Conservation (phyloP, 1,140 invertebrate species). For the Heliconius eleuchia region DNA sequence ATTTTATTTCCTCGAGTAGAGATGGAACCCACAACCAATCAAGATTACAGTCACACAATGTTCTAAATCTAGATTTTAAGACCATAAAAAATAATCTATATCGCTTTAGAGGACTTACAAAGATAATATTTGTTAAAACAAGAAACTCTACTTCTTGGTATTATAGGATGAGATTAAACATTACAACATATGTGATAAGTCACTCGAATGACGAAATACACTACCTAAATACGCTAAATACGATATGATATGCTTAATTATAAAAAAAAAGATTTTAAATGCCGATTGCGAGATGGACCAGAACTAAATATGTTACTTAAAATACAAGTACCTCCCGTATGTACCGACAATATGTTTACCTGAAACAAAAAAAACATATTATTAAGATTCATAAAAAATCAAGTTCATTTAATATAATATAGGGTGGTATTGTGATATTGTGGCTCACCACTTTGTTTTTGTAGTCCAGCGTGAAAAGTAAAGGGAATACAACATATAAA, state of each 20-base stretch:
- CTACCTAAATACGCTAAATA: neutral
- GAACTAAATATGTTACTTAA: neutral
- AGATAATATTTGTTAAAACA: neutral
- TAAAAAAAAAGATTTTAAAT: neutral
- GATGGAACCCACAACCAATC: too few relatives aligned
- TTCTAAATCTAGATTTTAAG: neutral
- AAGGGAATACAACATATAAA: too few relatives aligned
- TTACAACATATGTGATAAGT: neutral
- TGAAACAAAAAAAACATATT: conserved; percentile 12
- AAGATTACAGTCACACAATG: too few relatives aligned
- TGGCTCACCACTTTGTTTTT: too few relatives aligned
- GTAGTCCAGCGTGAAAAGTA: too few relatives aligned
- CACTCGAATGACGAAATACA: neutral
- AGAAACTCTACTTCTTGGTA: neutral
- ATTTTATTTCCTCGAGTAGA: too few relatives aligned
- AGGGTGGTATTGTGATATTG: too few relatives aligned
- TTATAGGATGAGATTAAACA: neutral
- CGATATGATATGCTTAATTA: neutral
- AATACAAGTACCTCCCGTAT: neutral
- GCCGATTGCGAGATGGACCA: neutral
- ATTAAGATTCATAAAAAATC: neutral
- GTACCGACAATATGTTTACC: neutral
- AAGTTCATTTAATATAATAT: too few relatives aligned
- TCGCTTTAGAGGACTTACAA: neutral
- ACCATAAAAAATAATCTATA: neutral